Base-by-base conservation (phyloP, 2,113 vertebrate genomes). In the Tetraodon nigroviridis region DNA sequence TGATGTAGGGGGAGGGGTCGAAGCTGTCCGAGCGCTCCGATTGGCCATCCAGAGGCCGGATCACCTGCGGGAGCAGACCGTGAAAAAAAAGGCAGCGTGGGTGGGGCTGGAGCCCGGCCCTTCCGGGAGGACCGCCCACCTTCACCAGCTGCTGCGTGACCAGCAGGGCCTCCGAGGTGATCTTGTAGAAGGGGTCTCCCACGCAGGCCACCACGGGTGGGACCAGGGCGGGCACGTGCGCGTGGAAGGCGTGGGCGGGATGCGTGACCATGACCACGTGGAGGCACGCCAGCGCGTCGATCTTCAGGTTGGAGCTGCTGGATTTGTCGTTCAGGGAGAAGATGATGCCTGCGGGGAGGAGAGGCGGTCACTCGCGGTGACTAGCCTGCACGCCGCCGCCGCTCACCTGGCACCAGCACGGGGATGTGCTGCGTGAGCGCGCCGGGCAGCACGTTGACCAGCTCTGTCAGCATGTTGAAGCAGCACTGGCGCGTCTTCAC, bases 281-380 rank as follows among this genome's bases (percentile, higher is more conserved):
- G 29, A 99, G 90, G 86, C 96, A 98, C 0, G 97, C 95, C 78
- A 99, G 71, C 55, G 95, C 96, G 80, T 99, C 96, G 54, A 99
- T 99, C 86, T 99, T 99, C 83, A 99, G 90, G 86, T 99, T 99
- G 49, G 97, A 99, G 81, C 95, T 97, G 86, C 97, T 99, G 45
- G 95, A 97, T 87, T 98, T 99, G 75, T 99, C 97, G 77, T 99
- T 99, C 76, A 99, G 84, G 42, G 95, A 98, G 88, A 99, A 99
- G 83, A 99, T 99, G 81, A 99, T 95, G 37, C 97, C 97, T 98
- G 88, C n/a, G 15, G 20, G 13, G 21, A 15, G 18, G 14, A 16
- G 2, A 27, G 5, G 2, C 4, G 16, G 40, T 13, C 14, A 42
- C 5, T 42, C 40, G 24, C 24, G 4, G n/a, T n/a, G n/a, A n/a